Evolutionary conservation across 1,140 invertebrate species (phyloP).

Genomic region (Hypsibius dujardini): DNA sequence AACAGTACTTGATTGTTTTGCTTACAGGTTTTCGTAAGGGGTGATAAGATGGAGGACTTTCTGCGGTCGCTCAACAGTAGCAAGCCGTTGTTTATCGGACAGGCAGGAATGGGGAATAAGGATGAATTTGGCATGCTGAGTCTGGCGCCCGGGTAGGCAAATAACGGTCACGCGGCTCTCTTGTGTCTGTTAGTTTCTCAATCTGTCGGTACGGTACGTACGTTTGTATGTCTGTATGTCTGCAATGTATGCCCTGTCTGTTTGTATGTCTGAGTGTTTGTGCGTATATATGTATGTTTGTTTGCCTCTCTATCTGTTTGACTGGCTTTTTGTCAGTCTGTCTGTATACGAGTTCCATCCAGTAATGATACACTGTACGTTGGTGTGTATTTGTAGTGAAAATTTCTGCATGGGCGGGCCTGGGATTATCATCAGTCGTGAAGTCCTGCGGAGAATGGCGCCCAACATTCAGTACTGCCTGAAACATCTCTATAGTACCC

Average conservation of each 20-base stretch:
- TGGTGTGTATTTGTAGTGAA: slow-evolving; percentile 38
- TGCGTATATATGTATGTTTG: too few species aligned
- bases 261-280: too few species aligned
- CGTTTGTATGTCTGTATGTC: too few species aligned
- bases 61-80: slow-evolving; percentile 71
- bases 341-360: background rate
- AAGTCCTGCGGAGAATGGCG: slow-evolving; percentile 34
- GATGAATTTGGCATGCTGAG: slow-evolving; percentile 81
- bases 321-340: too few species aligned
- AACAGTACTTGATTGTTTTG: too few species aligned
- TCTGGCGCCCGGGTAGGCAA: slow-evolving; percentile 53
- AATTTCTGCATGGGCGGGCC: slow-evolving; percentile 99
- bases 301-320: too few species aligned
- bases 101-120: slow-evolving; percentile 39
- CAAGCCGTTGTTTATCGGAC: slow-evolving; percentile 55
- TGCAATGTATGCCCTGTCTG: too few species aligned
- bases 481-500: slow-evolving; percentile 78
- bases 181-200: too few species aligned
- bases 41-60: slow-evolving; percentile 63
- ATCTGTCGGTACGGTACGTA: too few species aligned
- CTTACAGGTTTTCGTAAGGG: slow-evolving; percentile 74
- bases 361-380: slow-evolving; percentile 13
- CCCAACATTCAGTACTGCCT: slow-evolving; percentile 54
- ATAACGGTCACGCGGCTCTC: too few species aligned
- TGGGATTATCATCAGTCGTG: slow-evolving; percentile 56